Base-by-base conservation (phyloP, 2,113 vertebrate genomes). In the Melanerpes formicivorus region DNA sequence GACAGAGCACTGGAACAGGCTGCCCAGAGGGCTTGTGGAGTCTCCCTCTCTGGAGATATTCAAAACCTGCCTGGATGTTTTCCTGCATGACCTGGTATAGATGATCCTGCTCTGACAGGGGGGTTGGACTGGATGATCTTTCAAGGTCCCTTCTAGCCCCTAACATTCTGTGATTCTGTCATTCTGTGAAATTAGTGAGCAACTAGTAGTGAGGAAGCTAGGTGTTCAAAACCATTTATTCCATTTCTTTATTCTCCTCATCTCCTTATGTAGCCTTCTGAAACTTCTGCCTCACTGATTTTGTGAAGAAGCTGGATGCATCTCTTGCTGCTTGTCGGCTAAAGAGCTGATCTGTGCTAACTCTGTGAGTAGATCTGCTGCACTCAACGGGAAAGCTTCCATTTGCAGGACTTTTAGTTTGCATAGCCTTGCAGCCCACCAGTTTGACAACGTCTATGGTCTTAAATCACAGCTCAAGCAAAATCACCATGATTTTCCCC, bases 381-480 rank as follows among this genome's bases (percentile, higher is more conserved):
- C 22, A 37, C n/a, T 80, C 5, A 1, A 23, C 90, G 29, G 30
- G 37, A 78, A 88, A 58, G 30, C 80, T 94, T 80, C 37, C 27
- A 29, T 64, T 80, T 63, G 37, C 15, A 78, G 50, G 9, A 17
- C 15, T 71, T 73, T 56, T 32, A 56, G 58, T 80, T 83, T 54
- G 64, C 17, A 5, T 9, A 14, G 34, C 44, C 55, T 82, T 17
- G 0, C 23, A 90, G 54, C 19, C 55, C 40, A 17, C 23, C 48
- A 55, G 3, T 75, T 73, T 89, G 40, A 92, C 40, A 27, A 92
- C 63, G 27, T 34, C 50, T 56, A 22, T 83, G 85, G 69, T 27
- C 32, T 81, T 92, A 87, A 94, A 83, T 90, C 48, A 87, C 50
- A 77, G 56, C 44, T 87, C 40, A 71, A 74, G 75, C 22, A 92